A percentile compares a stretch with the other conserved stretches of the same genome.
Evolutionary conservation across 2,888 invertebrate species (phyloP).

Genomic region (Tetragnatha montana): DNA sequence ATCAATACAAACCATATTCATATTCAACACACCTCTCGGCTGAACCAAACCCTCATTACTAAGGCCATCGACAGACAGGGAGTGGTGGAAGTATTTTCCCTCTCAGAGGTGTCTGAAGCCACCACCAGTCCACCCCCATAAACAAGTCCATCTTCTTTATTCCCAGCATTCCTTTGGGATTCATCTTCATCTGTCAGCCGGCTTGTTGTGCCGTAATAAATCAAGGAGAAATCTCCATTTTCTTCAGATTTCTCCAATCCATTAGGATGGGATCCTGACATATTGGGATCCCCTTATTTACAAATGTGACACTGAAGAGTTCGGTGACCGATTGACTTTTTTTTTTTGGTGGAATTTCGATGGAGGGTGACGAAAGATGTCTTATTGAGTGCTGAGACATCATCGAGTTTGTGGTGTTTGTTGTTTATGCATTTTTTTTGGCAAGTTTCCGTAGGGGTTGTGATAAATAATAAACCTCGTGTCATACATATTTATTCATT

Average conservation of each 20-base stretch:
- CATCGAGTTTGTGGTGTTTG: not conserved
- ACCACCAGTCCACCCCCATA: not conserved
- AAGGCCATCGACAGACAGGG: not conserved
- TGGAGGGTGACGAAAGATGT: not conserved
- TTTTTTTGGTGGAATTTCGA: not conserved
- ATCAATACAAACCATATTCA: not conserved
- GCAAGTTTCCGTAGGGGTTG: not conserved
- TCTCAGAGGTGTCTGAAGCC: not conserved
- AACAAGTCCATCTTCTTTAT: not conserved
- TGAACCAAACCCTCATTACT: not conserved
- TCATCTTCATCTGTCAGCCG: conserved; percentile 47
- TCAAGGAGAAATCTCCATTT: conserved; percentile 25
- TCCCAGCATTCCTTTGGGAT: conserved; percentile 5
- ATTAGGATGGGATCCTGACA: not conserved
- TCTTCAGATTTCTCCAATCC: not conserved
- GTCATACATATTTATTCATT: not conserved
- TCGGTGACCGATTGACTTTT: not conserved
- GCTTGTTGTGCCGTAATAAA: conserved; percentile 22
- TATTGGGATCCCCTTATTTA: not conserved
- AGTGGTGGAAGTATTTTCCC: not conserved
- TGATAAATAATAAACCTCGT: not conserved
- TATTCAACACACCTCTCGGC: not conserved
- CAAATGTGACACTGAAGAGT: conserved; percentile 1
- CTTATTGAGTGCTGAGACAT: not conserved
- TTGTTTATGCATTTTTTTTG: no score